Percentiles rank a stretch among this genome's conserved stretches.
Evolutionary conservation across 1,140 invertebrate species (phyloP).

Genomic region (Musca vetustissima): DNA sequence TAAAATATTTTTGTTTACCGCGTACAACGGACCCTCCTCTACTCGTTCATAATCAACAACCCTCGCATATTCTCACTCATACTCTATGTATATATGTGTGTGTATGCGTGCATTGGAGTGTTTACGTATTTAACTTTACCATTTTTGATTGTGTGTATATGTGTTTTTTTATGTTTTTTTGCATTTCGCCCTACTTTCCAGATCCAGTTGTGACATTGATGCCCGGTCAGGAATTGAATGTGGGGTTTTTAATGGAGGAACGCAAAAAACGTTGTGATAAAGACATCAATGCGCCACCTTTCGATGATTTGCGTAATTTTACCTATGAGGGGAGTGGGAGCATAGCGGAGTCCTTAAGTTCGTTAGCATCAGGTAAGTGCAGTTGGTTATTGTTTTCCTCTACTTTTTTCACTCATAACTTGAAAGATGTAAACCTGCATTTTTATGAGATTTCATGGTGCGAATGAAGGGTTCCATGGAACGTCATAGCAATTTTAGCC

Average conservation of each 20-base stretch:
- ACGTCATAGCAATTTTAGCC: background rate
- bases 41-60: too few relatives aligned
- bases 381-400: constrained; percentile 7
- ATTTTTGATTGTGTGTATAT: background rate
- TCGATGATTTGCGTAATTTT: constrained; percentile 95
- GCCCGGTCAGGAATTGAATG: constrained; percentile 79
- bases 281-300: constrained; percentile 93
- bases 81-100: too few relatives aligned
- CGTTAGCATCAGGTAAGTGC: constrained; percentile 81
- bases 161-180: constrained; percentile 49
- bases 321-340: constrained; percentile 98
- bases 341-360: constrained; percentile 94
- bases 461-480: background rate
- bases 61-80: too few relatives aligned
- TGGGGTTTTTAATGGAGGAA: constrained; percentile 94
- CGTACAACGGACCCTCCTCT: background rate
- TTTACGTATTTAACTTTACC: too few relatives aligned
- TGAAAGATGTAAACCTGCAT: too few relatives aligned
- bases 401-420: constrained; percentile 10
- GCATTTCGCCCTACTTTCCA: constrained; percentile 55
- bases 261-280: constrained; percentile 92
- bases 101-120: too few relatives aligned
- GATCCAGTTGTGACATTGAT: constrained; percentile 61
- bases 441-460: too few relatives aligned
- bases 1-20: too few relatives aligned